These are phyloP conservation scores for Eustalomyia histrio DNA, from an alignment of 2,888 invertebrate genomes.

Conservation along the genomic window DNA sequence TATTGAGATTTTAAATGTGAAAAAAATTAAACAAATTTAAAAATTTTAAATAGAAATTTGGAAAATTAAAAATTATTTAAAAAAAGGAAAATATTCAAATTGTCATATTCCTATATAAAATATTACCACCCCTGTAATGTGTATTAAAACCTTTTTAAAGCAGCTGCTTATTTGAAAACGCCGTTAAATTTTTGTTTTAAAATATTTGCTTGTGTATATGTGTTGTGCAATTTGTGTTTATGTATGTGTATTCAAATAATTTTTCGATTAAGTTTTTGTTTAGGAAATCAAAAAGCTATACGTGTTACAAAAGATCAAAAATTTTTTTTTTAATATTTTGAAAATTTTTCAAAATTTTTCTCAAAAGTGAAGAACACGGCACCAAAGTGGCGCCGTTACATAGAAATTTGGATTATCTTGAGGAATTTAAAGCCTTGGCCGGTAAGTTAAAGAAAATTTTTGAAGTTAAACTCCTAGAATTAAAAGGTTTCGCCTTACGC, in stretches of 20 bases:
- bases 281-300: not conserved
- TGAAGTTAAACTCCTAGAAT: not conserved
- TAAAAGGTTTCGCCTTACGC: too few relatives aligned
- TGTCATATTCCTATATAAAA: not conserved
- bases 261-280: not conserved
- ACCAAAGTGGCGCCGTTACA: conserved; percentile 77
- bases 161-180: conserved; percentile 48
- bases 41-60: not conserved
- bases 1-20: not conserved
- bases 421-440: conserved; percentile 75
- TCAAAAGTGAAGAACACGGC: conserved; percentile 72
- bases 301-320: not conserved
- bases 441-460: conserved; percentile 69
- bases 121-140: conserved; percentile 33
- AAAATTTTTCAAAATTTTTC: conserved; percentile 71
- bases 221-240: not conserved
- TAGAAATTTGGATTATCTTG: conserved; percentile 77
- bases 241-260: not conserved
- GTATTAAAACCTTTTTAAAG: conserved; percentile 22
- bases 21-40: not conserved
- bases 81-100: not conserved
- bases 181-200: conserved; percentile 36
- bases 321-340: not conserved
- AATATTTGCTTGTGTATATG: not conserved
- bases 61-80: not conserved